These are phyloP conservation scores for Cladopsammia gracilis DNA, from an alignment of 64 coral and sea anemone species.

Conservation along the genomic window DNA sequence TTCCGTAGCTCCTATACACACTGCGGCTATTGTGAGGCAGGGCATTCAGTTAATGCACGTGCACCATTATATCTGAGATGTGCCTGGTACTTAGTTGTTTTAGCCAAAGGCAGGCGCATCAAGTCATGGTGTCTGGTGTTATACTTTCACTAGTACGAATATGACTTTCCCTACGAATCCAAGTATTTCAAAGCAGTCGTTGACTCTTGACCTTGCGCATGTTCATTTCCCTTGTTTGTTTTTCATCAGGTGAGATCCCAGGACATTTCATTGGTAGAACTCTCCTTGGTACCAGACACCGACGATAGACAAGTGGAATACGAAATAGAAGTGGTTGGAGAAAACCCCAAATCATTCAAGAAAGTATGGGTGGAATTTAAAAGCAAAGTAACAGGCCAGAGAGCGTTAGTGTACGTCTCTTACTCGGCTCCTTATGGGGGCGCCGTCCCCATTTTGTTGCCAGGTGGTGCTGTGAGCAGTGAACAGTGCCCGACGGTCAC, in stretches of 20 bases:
- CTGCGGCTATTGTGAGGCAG: too few species aligned
- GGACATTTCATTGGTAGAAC: conserved; percentile 42
- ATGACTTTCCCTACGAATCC: too few species aligned
- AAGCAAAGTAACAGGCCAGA: conserved; percentile 81
- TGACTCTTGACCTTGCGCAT: too few species aligned
- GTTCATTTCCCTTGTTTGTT: too few species aligned
- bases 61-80: too few species aligned
- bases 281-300: background rate
- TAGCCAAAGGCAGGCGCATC: too few species aligned
- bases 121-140: too few species aligned
- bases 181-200: too few species aligned
- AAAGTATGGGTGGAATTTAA: conserved; percentile 79
- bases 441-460: background rate
- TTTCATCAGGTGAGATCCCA: conserved; percentile 64
- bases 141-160: too few species aligned
- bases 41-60: too few species aligned
- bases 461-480: background rate
- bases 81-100: too few species aligned
- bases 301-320: conserved; percentile 64
- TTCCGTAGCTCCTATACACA: too few species aligned
- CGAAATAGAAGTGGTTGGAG: conserved; percentile 50
- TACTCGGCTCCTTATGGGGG: conserved; percentile 53
- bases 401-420: conserved; percentile 62
- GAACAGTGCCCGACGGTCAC: conserved; percentile 32
- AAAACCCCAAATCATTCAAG: conserved; percentile 76